A percentile compares a stretch with the other conserved stretches of the same genome.
These are phyloP conservation scores for Heliconius erato DNA, from an alignment of 2,888 invertebrate species.

Conservation along the genomic window DNA sequence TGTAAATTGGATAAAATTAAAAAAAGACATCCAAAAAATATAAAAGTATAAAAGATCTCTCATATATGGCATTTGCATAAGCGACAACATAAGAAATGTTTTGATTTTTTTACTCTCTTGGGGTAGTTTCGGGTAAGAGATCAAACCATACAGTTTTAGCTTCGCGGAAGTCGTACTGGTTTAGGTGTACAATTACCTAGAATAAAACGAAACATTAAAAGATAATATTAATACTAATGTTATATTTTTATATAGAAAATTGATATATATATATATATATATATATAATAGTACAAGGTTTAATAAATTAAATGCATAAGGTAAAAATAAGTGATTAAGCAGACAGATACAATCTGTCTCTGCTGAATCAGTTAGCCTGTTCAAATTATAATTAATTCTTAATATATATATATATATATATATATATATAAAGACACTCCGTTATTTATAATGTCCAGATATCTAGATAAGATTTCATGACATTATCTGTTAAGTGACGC, in stretches of 20 bases:
- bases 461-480: not conserved
- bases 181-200: conserved; percentile 88
- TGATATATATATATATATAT: too few relatives aligned
- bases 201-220: conserved; percentile 54
- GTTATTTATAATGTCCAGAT: not conserved
- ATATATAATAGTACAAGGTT: too few relatives aligned
- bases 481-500: not conserved
- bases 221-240: not conserved
- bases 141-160: conserved; percentile 91
- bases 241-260: not conserved
- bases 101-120: conserved; percentile 66
- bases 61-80: conserved; percentile 35
- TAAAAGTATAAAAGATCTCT: conserved; percentile 43
- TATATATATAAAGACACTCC: too few relatives aligned
- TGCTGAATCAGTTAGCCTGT: too few relatives aligned
- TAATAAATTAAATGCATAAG: too few relatives aligned
- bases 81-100: conserved; percentile 26
- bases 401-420: too few relatives aligned
- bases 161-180: conserved; percentile 88
- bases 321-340: too few relatives aligned
- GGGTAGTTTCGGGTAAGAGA: conserved; percentile 85
- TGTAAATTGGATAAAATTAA: conserved; percentile 14
- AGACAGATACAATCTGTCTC: not conserved
- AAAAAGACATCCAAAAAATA: conserved; percentile 16
- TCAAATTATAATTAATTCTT: too few relatives aligned